A percentile compares a stretch with the other conserved stretches of the same genome.
phyloP scores from a whole-genome alignment of 2,797 vertebrate species.

The Tapirus indicus region DNA sequence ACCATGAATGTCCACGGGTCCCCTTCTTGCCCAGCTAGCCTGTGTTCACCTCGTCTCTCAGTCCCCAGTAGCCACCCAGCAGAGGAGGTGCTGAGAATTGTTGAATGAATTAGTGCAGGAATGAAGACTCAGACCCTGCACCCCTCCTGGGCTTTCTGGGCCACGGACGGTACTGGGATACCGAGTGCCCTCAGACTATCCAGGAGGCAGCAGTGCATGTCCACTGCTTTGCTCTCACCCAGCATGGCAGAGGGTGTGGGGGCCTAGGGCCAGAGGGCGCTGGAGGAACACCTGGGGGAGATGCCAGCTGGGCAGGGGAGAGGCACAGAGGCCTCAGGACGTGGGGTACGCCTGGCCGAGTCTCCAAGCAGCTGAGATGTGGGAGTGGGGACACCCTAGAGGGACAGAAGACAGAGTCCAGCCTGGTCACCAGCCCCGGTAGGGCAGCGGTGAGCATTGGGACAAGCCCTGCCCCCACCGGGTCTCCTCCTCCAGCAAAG shows the following conservation, averaged over 20 bases:
- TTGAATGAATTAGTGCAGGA: not conserved
- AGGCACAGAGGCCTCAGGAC: not conserved
- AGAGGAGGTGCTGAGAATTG: not conserved
- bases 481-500: not conserved
- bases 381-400: not conserved
- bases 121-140: not conserved
- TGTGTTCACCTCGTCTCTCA: not conserved
- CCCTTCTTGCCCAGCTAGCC: not conserved
- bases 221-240: not conserved
- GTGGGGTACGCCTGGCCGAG: too few relatives aligned
- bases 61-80: not conserved
- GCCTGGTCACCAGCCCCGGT: not conserved
- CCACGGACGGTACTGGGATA: accelerated
- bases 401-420: not conserved
- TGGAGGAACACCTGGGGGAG: not conserved
- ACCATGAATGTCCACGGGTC: not conserved
- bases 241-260: not conserved
- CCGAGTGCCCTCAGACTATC: too few relatives aligned
- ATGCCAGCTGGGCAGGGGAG: not conserved
- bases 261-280: not conserved
- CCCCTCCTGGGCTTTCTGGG: not conserved
- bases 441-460: too few relatives aligned
- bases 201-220: not conserved
- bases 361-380: not conserved
- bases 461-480: too few relatives aligned